These are phyloP conservation scores for Donacobius atricapilla DNA, from an alignment of 2,113 vertebrate species.

Conservation along the genomic window DNA sequence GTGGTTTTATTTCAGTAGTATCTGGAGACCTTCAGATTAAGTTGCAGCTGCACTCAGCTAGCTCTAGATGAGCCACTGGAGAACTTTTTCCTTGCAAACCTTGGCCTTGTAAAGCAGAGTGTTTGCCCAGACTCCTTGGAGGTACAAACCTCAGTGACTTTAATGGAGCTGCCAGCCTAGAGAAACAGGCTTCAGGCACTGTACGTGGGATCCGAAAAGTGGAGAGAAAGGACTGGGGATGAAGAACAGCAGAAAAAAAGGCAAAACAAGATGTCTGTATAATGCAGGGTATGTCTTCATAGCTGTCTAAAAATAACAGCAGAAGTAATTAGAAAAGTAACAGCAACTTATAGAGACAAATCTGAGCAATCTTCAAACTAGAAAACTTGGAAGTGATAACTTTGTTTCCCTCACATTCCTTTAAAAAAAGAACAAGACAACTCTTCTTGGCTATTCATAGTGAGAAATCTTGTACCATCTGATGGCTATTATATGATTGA, in stretches of 20 bases:
- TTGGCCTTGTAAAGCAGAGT: background rate
- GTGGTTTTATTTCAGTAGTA: background rate
- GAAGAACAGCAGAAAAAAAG: background rate
- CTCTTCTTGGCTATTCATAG: background rate
- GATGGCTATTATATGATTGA: background rate
- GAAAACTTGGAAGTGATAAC: background rate
- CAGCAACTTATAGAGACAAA: background rate
- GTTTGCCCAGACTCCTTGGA: background rate
- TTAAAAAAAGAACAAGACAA: background rate
- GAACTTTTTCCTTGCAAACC: background rate
- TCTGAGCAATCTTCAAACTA: background rate
- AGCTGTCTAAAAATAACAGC: background rate
- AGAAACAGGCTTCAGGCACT: background rate
- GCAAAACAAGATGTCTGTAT: background rate
- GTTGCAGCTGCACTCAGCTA: background rate
- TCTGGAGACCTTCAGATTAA: background rate
- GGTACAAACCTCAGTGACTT: background rate
- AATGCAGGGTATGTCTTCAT: background rate
- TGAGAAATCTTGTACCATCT: background rate
- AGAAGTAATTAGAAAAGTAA: background rate
- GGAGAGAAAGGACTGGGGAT: background rate
- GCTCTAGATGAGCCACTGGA: background rate
- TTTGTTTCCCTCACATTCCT: background rate
- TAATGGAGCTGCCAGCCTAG: background rate
- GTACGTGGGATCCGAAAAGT: accelerated